These are phyloP conservation scores for Euborellia annulipes DNA, from an alignment of 1,140 invertebrate genomes.

Conservation along the genomic window DNA sequence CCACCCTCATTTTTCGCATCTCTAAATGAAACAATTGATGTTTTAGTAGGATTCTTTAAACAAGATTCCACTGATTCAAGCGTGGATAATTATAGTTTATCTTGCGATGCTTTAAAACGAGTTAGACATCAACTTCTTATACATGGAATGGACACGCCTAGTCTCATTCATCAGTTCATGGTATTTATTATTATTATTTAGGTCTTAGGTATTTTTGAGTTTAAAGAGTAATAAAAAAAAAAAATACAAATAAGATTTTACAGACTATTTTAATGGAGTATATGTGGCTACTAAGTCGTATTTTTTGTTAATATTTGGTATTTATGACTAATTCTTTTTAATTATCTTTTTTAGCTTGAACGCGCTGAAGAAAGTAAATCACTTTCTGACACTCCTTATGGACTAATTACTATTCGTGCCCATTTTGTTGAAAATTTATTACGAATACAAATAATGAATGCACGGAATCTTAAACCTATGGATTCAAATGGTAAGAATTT, in stretches of 20 bases:
- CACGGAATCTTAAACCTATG: slow-evolving; percentile 68
- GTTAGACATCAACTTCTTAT: slow-evolving; percentile 46
- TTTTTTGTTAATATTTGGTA: slow-evolving; percentile 20
- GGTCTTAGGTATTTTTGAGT: too few relatives aligned
- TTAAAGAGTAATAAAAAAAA: too few relatives aligned
- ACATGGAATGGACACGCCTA: slow-evolving; percentile 69
- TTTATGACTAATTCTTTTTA: not conserved
- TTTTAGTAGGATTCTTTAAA: slow-evolving; percentile 78
- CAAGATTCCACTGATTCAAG: slow-evolving; percentile 39
- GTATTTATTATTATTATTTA: too few relatives aligned
- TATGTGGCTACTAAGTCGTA: too few relatives aligned
- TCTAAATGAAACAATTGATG: slow-evolving; percentile 65
- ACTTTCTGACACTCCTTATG: slow-evolving; percentile 28
- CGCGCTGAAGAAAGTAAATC: too few relatives aligned
- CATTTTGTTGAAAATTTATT: slow-evolving; percentile 46
- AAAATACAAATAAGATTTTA: too few relatives aligned
- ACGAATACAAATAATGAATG: slow-evolving; percentile 70
- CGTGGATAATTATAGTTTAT: slow-evolving; percentile 6
- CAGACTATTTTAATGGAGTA: too few relatives aligned
- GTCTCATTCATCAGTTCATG: slow-evolving; percentile 70
- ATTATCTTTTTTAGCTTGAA: slow-evolving; percentile 11
- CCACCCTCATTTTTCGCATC: slow-evolving; percentile 79
- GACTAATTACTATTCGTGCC: slow-evolving; percentile 48
- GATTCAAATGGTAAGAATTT: slow-evolving; percentile 64
- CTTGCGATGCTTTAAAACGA: not conserved